Base-by-base conservation (phyloP, 1,140 invertebrate species). In the Fopius arisanus region DNA sequence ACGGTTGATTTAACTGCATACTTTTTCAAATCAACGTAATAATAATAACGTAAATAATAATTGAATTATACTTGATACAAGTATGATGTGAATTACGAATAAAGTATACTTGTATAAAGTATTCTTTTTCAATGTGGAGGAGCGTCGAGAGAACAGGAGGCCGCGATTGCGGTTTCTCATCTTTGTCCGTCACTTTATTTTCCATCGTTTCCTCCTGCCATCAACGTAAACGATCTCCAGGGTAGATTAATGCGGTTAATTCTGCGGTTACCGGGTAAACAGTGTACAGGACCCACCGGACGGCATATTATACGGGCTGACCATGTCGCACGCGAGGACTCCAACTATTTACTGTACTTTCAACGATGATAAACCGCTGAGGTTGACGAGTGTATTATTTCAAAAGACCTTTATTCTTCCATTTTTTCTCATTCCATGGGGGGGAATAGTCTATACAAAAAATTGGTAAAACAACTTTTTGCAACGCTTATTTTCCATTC, bases 181-280 rank as follows among this genome's bases (percentile, higher is more conserved):
- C 43, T 33, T 37, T 59, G 33, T 72, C 37, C 72, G 48, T 65
- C 59, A 40, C 54, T 71, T 68, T 72, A 67, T 74, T 77, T 77
- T 75, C 67, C 59, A 70, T 28, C 54, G 28, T 68, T 76, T 41
- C 67, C n/a, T 31, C 31, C 41, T 51, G 43, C 43, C 19, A 51
- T 21, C n/a, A 29, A 59, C 19, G 72, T 71, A 43, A 74, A 76
- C 75, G 76, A 76, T 72, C 70, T 33, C 16, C n/a, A 33, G 23
- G 65, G 78, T 76, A 80, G 80, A 43, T 43, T 80, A 79, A 77
- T 78, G 77, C 76, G 76, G 78, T 79, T 80, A 78, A 82, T 82
- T 74, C 76, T 82, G 79, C 69, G 79, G 78, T 78, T 75, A 67
- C 28, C 73, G 72, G 77, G 72, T 67, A 82, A 82, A 80, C 51